Base-by-base conservation (phyloP, 2,113 vertebrate species). In the Scomber colias region DNA sequence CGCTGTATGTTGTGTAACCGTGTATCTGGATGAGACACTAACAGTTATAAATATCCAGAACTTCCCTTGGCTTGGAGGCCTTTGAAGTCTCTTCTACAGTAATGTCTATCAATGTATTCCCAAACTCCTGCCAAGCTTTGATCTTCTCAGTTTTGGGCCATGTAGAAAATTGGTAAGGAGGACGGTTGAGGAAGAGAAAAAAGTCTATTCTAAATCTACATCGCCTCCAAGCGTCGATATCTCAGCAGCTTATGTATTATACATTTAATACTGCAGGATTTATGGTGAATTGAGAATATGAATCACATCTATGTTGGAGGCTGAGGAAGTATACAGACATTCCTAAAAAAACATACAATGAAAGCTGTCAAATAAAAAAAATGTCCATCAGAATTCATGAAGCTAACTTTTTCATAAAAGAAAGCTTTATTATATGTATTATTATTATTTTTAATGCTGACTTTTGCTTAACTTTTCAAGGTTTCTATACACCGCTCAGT, bases 41-140 rank as follows among this genome's bases (percentile, higher is more conserved):
- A 65, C 81, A 68, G 85, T 90, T 92, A 92, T 84, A 92, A 90
- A 93, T 93, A 94, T 90, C 87, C 59, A 87, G 77, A 91, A 84
- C 75, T 89, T 90, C 87, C 66, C 81, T 75, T 56, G 50, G 73
- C 81, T 82, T 63, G 21, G 19, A 77, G 78, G 83, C 71, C 82
- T 92, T 90, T 93, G 88, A 90, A 91, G 84, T 75, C n/a, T 31
- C 48, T 57, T 54, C 59, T 74, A 31, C 71, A 75, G 57, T 80
- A 61, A 70, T 40, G 81, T 79, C 75, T 68, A 60, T 86, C 89
- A 86, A 57, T 69, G 16, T 79, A 81, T 81, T 84, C 89, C 83
- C 78, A 88, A 90, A 87, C 48, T 66, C 15, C 74, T 59, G 14
- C 24, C 3, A 71, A 31, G 70, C 82, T 89, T 84, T 89, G 60